These are phyloP conservation scores for Zaprionus africanus DNA, from an alignment of 1,140 invertebrate genomes.

Conservation along the genomic window DNA sequence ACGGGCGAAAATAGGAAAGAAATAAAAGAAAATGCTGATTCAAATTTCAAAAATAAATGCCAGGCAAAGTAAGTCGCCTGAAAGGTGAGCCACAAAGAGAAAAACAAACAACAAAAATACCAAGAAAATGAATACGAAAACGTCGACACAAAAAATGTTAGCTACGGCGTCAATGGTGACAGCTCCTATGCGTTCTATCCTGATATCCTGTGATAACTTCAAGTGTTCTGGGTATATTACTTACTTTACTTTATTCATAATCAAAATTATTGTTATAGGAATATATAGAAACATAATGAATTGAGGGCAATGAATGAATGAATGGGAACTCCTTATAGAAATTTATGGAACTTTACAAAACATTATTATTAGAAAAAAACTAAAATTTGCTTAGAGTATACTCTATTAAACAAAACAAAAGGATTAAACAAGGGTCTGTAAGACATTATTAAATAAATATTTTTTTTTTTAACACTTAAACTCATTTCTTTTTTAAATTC, in stretches of 20 bases:
- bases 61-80: conserved; percentile 30
- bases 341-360: too few relatives aligned
- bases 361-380: too few relatives aligned
- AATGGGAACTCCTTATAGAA: too few relatives aligned
- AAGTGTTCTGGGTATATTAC: neutral
- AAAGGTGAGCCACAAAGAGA: conserved; percentile 34
- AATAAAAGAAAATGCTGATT: conserved; percentile 59
- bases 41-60: conserved; percentile 70
- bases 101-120: conserved; percentile 20
- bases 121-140: conserved; percentile 54
- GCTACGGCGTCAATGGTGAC: conserved; percentile 27
- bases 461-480: too few relatives aligned
- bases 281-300: too few relatives aligned
- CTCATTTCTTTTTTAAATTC: too few relatives aligned
- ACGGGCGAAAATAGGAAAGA: conserved; percentile 45
- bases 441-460: too few relatives aligned
- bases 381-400: too few relatives aligned
- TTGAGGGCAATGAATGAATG: too few relatives aligned
- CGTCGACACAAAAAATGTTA: conserved; percentile 45
- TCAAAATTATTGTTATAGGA: too few relatives aligned
- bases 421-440: too few relatives aligned
- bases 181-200: conserved; percentile 22
- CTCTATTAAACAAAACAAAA: too few relatives aligned
- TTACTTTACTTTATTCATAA: neutral
- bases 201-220: conserved; percentile 12